phyloP scores from a whole-genome alignment of 2,888 invertebrate genomes.

The Syrista parreyssii region DNA sequence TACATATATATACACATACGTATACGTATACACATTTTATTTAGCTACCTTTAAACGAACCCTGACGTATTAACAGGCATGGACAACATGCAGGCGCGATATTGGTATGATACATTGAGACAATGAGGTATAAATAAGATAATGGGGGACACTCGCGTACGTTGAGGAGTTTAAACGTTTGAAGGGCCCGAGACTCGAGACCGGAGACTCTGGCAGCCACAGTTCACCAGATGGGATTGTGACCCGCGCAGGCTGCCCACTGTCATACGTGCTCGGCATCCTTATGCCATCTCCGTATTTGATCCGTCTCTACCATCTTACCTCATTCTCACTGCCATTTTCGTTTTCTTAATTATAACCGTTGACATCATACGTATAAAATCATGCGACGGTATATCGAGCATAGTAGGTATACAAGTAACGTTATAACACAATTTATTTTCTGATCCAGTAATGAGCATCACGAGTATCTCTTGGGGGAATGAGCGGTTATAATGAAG shows the following conservation, averaged over 20 bases:
- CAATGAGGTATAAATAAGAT: slow-evolving; percentile 66
- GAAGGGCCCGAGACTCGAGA: slow-evolving; percentile 41
- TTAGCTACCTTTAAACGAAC: not conserved
- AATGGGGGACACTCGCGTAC: slow-evolving; percentile 56
- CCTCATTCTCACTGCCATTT: not conserved
- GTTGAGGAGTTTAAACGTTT: slow-evolving; percentile 46
- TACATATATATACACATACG: too few species aligned
- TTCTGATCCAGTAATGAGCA: not conserved
- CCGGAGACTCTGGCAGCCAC: slow-evolving; percentile 30
- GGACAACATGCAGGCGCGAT: slow-evolving; percentile 43
- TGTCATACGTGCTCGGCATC: slow-evolving; percentile 55
- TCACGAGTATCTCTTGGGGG: not conserved
- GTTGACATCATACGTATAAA: slow-evolving; percentile 10
- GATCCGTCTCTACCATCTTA: not conserved
- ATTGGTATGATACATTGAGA: slow-evolving; percentile 64
- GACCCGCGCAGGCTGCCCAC: slow-evolving; percentile 55
- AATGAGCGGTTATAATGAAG: not conserved
- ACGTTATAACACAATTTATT: not conserved
- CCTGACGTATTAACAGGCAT: not conserved
- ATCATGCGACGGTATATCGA: not conserved
- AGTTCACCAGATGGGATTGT: slow-evolving; percentile 62
- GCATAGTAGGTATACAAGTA: not conserved
- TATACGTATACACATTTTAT: not conserved
- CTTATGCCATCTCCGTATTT: slow-evolving; percentile 28
- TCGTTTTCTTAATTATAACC: not conserved